Evolutionary conservation across 2,113 vertebrate genomes (phyloP), one percentile per base, ranked within the genome.

Genomic region (Ictalurus furcatus): DNA sequence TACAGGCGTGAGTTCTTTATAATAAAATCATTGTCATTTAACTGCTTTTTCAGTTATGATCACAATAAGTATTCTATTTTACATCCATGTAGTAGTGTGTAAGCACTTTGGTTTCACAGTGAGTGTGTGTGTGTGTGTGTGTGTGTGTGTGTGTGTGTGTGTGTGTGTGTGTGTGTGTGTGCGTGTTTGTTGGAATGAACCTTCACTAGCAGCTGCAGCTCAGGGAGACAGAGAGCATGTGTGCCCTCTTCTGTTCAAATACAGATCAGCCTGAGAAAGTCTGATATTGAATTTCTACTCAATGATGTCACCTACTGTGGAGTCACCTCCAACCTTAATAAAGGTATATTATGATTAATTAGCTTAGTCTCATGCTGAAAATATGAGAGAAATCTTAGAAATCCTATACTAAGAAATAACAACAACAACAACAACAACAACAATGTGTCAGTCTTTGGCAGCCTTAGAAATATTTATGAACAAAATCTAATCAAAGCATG

Each of bases 171-270:
- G 25, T 65, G 9, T 25, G 59, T 8, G 59, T 11, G 9, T 8
- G 63, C 2, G 25, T 67, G 11, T 28, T 23, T 11, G 61, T 12
- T 44, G 40, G 40, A 44, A 63, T 25, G 4, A 63, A 25, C 23
- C 21, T 25, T 23, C 63, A 28, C 25, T 65, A 65, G 25, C 25
- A 65, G 61, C 25, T 65, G 1, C 48, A 52, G 9, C 48, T 11
- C 7, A 8, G 25, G 14, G 25, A 34, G 30, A 6, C 14, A 4
- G 13, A 30, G 69, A 21, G 21, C 73, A 76, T 25, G 4, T 28
- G 76, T 52, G 76, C 76, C 76, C 48, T 79, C 76, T 79, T 52
- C 76, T 79, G 44, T 48, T 78, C 28, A 54, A 30, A 80, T 9
- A 8, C 6, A 80, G 48, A 30, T 30, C 78, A 56, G 48, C 14